These are phyloP conservation scores for Torymus aiolomorphi DNA, from an alignment of 2,888 invertebrate genomes.

Conservation along the genomic window DNA sequence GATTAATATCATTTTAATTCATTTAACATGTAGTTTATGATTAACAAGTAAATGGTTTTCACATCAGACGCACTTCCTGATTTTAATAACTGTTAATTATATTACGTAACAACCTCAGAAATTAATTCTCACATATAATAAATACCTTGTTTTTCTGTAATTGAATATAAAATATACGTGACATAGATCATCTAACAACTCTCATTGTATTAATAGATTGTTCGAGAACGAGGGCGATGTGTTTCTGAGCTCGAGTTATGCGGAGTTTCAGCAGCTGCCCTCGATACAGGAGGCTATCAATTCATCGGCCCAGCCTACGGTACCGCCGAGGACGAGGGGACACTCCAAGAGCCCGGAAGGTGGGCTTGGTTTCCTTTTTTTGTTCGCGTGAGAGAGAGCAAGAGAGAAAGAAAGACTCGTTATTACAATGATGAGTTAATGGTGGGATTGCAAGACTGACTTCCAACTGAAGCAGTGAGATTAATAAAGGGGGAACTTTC, in stretches of 20 bases:
- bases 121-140: too few relatives aligned
- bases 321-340: constrained; percentile 73
- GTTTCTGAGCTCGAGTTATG: constrained; percentile 84
- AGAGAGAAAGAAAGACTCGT: constrained; percentile 20
- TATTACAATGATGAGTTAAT: constrained; percentile 32
- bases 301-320: constrained; percentile 68
- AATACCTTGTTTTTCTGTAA: too few relatives aligned
- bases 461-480: neutral
- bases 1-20: too few relatives aligned
- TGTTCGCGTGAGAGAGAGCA: neutral
- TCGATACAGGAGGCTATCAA: constrained; percentile 78
- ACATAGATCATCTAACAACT: constrained; percentile 2
- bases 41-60: too few relatives aligned
- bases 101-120: too few relatives aligned
- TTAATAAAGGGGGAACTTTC: constrained; percentile 19
- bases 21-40: too few relatives aligned
- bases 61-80: too few relatives aligned
- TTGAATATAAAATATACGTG: neutral
- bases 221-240: constrained; percentile 87
- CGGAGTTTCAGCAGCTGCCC: constrained; percentile 80
- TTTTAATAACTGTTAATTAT: too few relatives aligned
- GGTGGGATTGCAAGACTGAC: neutral
- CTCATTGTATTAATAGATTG: constrained; percentile 82
- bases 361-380: constrained; percentile 55
- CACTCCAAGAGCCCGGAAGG: constrained; percentile 78